These are phyloP conservation scores for Rynchops niger DNA, from an alignment of 2,113 vertebrate genomes.

Conservation along the genomic window DNA sequence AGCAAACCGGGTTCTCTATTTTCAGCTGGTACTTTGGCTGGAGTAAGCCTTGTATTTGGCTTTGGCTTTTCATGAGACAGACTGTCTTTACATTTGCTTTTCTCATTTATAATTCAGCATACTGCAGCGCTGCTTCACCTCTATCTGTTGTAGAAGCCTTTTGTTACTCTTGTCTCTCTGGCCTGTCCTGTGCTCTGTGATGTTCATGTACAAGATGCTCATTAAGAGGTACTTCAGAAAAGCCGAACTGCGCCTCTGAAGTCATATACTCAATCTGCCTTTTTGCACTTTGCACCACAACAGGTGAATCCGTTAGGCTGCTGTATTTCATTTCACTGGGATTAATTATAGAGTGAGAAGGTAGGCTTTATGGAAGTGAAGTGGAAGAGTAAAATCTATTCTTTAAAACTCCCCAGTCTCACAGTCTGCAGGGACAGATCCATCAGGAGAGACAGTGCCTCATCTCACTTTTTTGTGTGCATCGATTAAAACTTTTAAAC, in stretches of 20 bases:
- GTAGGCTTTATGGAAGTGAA: not conserved
- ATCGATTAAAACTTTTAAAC: conserved; percentile 20
- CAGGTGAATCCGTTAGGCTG: not conserved
- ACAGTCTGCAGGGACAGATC: not conserved
- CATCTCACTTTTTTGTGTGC: not conserved
- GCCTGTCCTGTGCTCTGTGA: not conserved
- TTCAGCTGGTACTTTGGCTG: not conserved
- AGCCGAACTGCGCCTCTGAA: not conserved
- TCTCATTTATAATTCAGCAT: not conserved
- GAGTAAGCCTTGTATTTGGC: not conserved
- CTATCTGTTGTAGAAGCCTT: not conserved
- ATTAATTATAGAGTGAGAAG: conserved; percentile 53
- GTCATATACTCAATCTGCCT: not conserved
- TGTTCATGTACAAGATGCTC: not conserved
- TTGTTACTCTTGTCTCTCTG: not conserved
- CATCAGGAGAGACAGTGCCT: not conserved
- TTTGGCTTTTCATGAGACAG: not conserved
- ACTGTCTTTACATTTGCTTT: not conserved
- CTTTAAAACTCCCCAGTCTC: not conserved
- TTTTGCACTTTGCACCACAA: not conserved
- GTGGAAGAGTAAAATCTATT: not conserved
- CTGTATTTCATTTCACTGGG: conserved; percentile 50
- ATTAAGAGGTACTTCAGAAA: not conserved
- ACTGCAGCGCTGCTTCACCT: not conserved
- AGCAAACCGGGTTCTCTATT: not conserved